Evolutionary conservation across 2,113 vertebrate genomes (phyloP), one percentile per base, ranked within the genome.

Genomic region (Columbina picui): DNA sequence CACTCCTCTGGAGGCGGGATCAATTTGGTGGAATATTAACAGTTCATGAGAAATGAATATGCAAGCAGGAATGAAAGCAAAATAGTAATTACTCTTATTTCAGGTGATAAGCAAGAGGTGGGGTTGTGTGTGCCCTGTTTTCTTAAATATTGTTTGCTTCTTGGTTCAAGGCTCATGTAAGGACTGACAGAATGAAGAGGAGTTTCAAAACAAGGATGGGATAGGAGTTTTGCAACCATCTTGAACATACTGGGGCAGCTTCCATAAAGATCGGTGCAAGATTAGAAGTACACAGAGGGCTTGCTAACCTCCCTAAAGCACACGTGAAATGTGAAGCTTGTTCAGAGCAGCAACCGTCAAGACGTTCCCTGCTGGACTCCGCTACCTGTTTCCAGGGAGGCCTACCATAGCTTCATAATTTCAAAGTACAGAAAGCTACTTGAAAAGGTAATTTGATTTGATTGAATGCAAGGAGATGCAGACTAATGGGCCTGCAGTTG

Each of bases 371-470:
- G 50, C 52, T 53, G 82, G 57, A 94, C 14, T 29, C n/a, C 1
- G 0, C 41, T 67, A 69, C 52, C 36, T 57, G 34, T 75, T 91
- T 84, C 55, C 80, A 65, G 74, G 21, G 25, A 89, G 5, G 7
- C 49, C 52, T 47, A 2, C 47, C 77, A 39, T 10, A 67, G 16
- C 41, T 67, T 30, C 86, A 4, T 25, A 22, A 76, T 61, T 83
- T 81, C 49, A 23, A 71, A 57, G 32, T 21, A 61, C 20, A 63
- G 59, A 49, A 92, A 38, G 45, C 12, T 56, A 63, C 71, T 61
- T 45, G 23, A 93, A 81, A 91, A 95, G 90, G 90, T 97, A 95
- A 95, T 80, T 86, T 70, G 6, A 64, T 71, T 91, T 80, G 45
- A 64, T 15, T 94, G n/a, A 88, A 70, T 9, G 2, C 14, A 49